phyloP scores from a whole-genome alignment of 2,113 vertebrate species.

The Baryphthengus martii region DNA sequence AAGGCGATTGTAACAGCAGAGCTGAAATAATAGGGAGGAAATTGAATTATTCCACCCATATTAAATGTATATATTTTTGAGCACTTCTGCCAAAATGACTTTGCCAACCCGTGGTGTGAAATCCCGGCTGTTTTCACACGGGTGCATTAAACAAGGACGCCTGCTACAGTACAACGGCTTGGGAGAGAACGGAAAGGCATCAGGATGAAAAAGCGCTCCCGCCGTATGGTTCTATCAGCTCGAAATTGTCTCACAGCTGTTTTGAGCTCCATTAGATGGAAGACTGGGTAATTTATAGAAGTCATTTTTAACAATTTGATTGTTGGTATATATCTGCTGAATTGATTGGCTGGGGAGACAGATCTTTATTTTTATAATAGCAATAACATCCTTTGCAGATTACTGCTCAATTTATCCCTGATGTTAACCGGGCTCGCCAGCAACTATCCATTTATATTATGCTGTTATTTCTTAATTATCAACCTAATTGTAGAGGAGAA shows the following conservation, averaged over 20 bases:
- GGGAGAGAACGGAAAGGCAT: slow-evolving; percentile 33
- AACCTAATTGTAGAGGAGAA: slow-evolving; percentile 66
- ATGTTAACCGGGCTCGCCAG: slow-evolving; percentile 48
- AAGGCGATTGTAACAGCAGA: slow-evolving; percentile 50
- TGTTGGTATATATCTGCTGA: slow-evolving; percentile 78
- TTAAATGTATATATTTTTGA: slow-evolving; percentile 68
- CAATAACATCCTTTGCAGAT: slow-evolving; percentile 76
- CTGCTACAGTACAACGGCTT: slow-evolving; percentile 27
- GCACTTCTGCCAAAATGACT: slow-evolving; percentile 62
- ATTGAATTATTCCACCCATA: slow-evolving; percentile 73
- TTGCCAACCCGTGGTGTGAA: slow-evolving; percentile 58
- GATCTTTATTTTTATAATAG: slow-evolving; percentile 80
- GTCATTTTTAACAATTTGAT: slow-evolving; percentile 79
- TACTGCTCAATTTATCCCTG: slow-evolving; percentile 72
- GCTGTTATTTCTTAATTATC: slow-evolving; percentile 76
- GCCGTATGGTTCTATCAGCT: slow-evolving; percentile 56
- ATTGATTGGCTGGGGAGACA: slow-evolving; percentile 78
- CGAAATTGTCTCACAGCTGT: slow-evolving; percentile 77
- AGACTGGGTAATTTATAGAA: slow-evolving; percentile 74
- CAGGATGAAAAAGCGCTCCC: slow-evolving; percentile 65
- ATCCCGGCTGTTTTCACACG: slow-evolving; percentile 66
- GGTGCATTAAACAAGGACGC: slow-evolving; percentile 67
- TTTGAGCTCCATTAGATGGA: slow-evolving; percentile 72
- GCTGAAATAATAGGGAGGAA: slow-evolving; percentile 72
- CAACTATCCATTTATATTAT: slow-evolving; percentile 64